Base-by-base conservation (phyloP, 2,113 vertebrate species). In the Crypturellus undulatus region DNA sequence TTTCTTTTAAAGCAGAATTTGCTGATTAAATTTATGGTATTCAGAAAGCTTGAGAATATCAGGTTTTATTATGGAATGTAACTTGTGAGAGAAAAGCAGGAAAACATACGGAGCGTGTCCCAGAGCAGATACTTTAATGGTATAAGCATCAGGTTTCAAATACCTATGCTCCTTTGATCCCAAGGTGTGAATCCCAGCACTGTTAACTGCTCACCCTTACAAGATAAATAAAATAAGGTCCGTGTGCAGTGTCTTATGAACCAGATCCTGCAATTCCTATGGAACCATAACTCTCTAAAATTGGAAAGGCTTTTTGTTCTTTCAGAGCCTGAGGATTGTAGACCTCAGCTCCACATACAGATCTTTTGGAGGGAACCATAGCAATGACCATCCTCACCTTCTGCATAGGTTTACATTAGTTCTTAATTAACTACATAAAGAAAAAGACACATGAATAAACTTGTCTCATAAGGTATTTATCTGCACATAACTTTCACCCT, bases 101-200 rank as follows among this genome's bases (percentile, higher is more conserved):
- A 83, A 91, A 95, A 81, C 78, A 92, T 76, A 86, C 8, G 2
- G 59, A 62, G 70, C 64, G 34, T 49, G 47, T 94, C 85, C 91
- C 76, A 95, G 89, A 82, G 42, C 90, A 83, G 56, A 5, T 87
- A 64, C 71, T 85, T 87, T 60, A 78, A 40, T 12, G 26, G 10
- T 75, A 6, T 38, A 56, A 86, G 73, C 12, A 51, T 94, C 92
- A 60, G 45, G 25, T 93, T 97, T 97, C 79, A 93, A 91, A 87
- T 83, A 88, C 40, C 47, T 62, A 4, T 64, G 34, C 24, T 90
- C 20, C 79, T 97, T 96, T 94, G 90, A 96, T 97, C 65, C 36
- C 28, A 88, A 52, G 42, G 82, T 90, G 92, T 89, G 85, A 96
- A 94, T 95, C 87, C 69, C 52, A 78, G 52, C 34, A 84, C 85